These are phyloP conservation scores for Galagoides demidoff DNA, from an alignment of 2,797 vertebrate species.

Conservation along the genomic window DNA sequence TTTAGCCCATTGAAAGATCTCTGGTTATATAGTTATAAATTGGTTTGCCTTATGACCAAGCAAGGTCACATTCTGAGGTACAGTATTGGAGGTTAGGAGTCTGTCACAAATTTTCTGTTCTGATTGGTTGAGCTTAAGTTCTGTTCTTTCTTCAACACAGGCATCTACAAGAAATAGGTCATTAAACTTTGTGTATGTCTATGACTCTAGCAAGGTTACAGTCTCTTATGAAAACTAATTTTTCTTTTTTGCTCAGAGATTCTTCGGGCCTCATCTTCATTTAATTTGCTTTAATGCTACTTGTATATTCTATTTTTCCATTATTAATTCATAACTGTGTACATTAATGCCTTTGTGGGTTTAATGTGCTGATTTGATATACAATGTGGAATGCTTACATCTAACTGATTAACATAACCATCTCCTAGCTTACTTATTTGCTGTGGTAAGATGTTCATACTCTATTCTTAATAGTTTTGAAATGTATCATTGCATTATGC, in stretches of 20 bases:
- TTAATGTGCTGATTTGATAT: no score
- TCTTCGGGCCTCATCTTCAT: neutral
- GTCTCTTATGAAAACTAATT: no score
- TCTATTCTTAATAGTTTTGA: no score
- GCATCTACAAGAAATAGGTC: neutral
- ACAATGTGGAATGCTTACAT: no score
- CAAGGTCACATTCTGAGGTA: neutral
- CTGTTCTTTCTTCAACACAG: neutral
- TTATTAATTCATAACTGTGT: no score
- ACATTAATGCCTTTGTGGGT: no score
- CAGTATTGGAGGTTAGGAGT: neutral
- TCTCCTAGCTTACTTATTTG: no score
- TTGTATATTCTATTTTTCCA: neutral
- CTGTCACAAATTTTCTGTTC: neutral
- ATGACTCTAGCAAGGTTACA: neutral
- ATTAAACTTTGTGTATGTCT: neutral
- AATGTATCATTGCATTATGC: no score
- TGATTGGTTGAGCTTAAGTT: neutral
- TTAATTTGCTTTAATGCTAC: neutral
- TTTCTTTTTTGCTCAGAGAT: no score
- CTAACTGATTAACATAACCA: no score
- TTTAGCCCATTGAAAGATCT: accelerated
- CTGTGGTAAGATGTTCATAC: no score
- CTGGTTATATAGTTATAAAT: neutral
- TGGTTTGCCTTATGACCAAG: neutral